Evolutionary conservation across 2,888 invertebrate genomes (phyloP), one percentile per base, ranked within the genome.

Genomic region (Axea sp.): DNA sequence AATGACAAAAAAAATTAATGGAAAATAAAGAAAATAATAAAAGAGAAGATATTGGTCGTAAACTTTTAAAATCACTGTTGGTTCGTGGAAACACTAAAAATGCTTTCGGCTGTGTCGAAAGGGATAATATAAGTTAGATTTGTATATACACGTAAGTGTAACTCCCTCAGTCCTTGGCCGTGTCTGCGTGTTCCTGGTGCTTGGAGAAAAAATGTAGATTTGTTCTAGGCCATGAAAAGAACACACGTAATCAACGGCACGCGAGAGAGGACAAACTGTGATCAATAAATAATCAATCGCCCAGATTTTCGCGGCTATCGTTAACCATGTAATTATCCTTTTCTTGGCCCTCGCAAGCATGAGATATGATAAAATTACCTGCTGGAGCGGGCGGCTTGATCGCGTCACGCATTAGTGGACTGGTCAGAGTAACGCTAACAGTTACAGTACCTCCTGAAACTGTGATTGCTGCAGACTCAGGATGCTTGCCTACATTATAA

Each of bases 391-490:
- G 47, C 53, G 83, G 76, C 76, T 87, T 87, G 2, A 83, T 78
- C n/a, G 87, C 80, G 88, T 97, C 97, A 73, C 98, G 92, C 92
- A 98, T 94, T 53, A 97, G 90, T 39, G 97, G 97, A 76, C 98
- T 97, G 47, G 98, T 98, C 75, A 98, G 91, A 74, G 95, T 94
- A 74, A 98, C 95, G 76, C 94, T 93, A 76, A 98, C 97, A 51
- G 91, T 91, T 64, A 95, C 93, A 47, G 90, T 89, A 69, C 93
- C 93, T 82, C 94, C 94, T n/a, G 93, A 91, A 53, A 97, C 95
- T 37, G 92, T 90, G 74, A 98, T 92, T 4, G 95, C 95, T 51
- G 96, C 95, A 79, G 96, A 95, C 60, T 95, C 94, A 45, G 95
- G 91, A 85, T 92, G 93, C 81, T 95, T 92, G 80, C 94, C 93